Conservation (phyloP, 2,797 vertebrate genomes). For the Leptatherina wallacei region DNA sequence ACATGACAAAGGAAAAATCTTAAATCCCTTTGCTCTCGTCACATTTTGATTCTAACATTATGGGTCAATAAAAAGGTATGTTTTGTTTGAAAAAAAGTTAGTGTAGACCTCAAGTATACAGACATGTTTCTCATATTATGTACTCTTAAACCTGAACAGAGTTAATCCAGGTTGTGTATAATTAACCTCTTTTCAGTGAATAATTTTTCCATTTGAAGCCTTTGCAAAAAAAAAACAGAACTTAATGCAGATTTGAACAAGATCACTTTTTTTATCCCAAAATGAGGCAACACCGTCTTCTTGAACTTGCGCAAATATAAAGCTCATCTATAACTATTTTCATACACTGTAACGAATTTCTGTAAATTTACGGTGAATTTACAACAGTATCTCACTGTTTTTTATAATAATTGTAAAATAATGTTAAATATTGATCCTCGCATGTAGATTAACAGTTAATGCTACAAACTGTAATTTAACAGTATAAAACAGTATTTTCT, state of each 20-base stretch:
- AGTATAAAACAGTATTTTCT: too few relatives aligned
- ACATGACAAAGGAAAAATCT: too few relatives aligned
- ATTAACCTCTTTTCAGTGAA: not conserved
- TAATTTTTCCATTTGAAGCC: too few relatives aligned
- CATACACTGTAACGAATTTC: not conserved
- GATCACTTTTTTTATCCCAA: not conserved
- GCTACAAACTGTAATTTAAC: not conserved
- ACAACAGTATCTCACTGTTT: too few relatives aligned
- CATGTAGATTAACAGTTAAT: not conserved
- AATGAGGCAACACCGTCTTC: not conserved
- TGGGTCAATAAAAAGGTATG: conserved; percentile 22
- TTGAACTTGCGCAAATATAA: not conserved
- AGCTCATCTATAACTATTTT: not conserved
- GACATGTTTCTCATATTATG: not conserved
- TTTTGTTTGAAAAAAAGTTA: conserved; percentile 19
- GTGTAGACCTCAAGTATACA: not conserved
- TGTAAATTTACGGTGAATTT: too few relatives aligned
- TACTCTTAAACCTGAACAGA: conserved; percentile 4
- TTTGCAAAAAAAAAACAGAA: not conserved
- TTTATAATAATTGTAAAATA: too few relatives aligned
- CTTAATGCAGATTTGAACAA: not conserved
- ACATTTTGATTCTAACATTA: conserved; percentile 38
- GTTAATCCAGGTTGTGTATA: not conserved
- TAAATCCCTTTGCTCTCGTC: too few relatives aligned
- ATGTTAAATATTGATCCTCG: not conserved